phyloP scores from a whole-genome alignment of 2,888 invertebrate genomes.

The Taenaris catops region DNA sequence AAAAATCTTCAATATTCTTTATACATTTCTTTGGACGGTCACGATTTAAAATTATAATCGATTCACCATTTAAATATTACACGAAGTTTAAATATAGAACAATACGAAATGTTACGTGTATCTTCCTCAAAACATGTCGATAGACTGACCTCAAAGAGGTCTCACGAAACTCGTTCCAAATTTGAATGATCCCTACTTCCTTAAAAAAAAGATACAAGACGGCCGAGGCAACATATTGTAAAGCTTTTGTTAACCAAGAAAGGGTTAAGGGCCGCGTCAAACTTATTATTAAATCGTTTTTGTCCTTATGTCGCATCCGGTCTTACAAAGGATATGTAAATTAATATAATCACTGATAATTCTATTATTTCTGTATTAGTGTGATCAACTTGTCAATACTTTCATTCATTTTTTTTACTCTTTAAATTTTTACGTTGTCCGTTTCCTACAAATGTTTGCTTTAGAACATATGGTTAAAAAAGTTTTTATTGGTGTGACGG shows the following conservation, averaged over 20 bases:
- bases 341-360: constrained; percentile 76
- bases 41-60: too few species aligned
- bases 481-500: constrained; percentile 28
- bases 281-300: constrained; percentile 78
- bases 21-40: too few species aligned
- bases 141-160: constrained; percentile 67
- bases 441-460: constrained; percentile 55
- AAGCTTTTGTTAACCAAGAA: constrained; percentile 69
- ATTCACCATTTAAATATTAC: too few species aligned
- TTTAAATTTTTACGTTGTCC: constrained; percentile 26
- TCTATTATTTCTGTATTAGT: constrained; percentile 70
- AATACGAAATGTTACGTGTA: too few species aligned
- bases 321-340: constrained; percentile 72
- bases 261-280: constrained; percentile 72
- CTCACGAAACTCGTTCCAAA: constrained; percentile 66
- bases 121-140: constrained; percentile 48
- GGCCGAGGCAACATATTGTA: constrained; percentile 69
- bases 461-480: constrained; percentile 52
- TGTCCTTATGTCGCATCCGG: constrained; percentile 74
- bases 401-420: constrained; percentile 34
- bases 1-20: too few species aligned
- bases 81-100: too few species aligned
- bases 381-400: constrained; percentile 66
- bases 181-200: constrained; percentile 70
- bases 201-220: constrained; percentile 53